Evolutionary conservation across 2,797 vertebrate species (phyloP).

Genomic region (Allenopithecus nigroviridis): DNA sequence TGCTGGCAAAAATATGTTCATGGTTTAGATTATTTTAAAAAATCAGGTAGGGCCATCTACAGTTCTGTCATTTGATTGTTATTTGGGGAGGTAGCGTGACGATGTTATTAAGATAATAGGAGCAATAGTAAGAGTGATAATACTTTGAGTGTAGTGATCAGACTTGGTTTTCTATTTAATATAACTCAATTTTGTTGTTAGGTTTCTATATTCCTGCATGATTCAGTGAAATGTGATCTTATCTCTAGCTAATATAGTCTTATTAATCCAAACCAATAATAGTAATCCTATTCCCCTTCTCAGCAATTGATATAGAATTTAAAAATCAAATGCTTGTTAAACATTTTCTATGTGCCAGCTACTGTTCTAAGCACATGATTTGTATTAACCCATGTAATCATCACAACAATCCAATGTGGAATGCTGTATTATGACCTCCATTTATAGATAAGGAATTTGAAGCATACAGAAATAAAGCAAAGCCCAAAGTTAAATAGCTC

Average conservation of each 20-base stretch:
- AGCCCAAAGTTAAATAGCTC: not conserved
- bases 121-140: not conserved
- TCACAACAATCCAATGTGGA: not conserved
- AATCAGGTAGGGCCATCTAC: not conserved
- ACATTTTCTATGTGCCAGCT: not conserved
- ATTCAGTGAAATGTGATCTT: not conserved
- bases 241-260: not conserved
- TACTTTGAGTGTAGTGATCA: not conserved
- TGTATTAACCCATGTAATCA: not conserved
- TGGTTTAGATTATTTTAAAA: constrained; percentile 25
- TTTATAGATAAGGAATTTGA: not conserved
- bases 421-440: not conserved
- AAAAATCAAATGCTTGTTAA: not conserved
- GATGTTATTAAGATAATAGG: not conserved
- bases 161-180: not conserved
- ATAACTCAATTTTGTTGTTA: not conserved
- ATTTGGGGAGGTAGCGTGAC: not conserved
- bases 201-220: not conserved
- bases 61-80: not conserved
- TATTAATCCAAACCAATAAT: not conserved
- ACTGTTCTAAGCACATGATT: not conserved
- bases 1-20: not conserved
- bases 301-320: constrained; percentile 9
- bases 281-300: not conserved
- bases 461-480: not conserved